These are phyloP conservation scores for Troglohyphantes excavatus DNA, from an alignment of 2,888 invertebrate species.

Conservation along the genomic window DNA sequence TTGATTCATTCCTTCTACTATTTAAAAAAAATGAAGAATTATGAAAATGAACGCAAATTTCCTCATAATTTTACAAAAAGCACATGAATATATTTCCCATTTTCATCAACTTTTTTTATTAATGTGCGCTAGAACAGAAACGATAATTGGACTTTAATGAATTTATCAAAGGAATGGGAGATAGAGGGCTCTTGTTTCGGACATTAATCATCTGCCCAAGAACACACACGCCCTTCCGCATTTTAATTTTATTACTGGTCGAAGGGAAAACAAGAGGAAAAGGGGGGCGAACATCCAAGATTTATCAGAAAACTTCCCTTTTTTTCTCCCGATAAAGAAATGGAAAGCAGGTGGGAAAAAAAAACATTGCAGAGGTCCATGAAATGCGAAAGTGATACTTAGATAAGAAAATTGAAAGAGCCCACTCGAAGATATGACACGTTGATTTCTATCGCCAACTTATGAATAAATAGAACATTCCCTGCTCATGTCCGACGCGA, in stretches of 20 bases:
- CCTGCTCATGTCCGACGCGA: no score
- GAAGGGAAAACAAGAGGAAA: not conserved
- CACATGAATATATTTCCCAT: no score
- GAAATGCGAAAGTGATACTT: not conserved
- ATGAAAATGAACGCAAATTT: no score
- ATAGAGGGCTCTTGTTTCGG: not conserved
- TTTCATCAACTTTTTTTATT: no score
- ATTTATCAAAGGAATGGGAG: not conserved
- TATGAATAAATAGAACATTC: no score
- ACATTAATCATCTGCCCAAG: not conserved
- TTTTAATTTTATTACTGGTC: not conserved
- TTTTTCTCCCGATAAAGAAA: not conserved
- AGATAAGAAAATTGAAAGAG: not conserved
- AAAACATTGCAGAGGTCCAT: not conserved
- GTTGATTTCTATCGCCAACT: not conserved
- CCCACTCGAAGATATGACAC: not conserved
- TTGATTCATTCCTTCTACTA: no score
- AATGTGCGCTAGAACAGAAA: no score
- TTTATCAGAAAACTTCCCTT: not conserved
- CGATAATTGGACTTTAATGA: no score
- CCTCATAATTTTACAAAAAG: no score
- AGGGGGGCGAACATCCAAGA: not conserved
- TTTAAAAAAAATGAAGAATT: no score
- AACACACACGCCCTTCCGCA: not conserved
- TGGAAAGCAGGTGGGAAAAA: not conserved